Evolutionary conservation across 2,113 vertebrate genomes (phyloP).

Genomic region (Chaetorhynchus papuensis): DNA sequence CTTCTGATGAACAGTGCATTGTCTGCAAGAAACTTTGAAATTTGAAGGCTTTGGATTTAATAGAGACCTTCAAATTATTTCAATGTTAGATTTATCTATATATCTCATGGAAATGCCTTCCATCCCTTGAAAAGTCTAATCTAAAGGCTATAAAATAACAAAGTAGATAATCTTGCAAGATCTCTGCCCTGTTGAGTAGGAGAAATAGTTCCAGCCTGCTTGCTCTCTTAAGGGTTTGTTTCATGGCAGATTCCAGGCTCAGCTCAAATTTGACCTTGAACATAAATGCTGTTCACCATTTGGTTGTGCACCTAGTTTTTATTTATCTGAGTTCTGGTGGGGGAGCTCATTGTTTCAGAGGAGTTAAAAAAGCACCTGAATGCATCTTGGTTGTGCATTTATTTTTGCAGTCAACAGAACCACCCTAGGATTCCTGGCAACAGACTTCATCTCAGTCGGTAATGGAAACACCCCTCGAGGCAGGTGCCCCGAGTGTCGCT

Average conservation of each 20-base stretch:
- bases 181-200: background rate
- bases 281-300: background rate
- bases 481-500: background rate
- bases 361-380: slow-evolving; percentile 4
- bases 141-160: background rate
- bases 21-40: background rate
- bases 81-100: background rate
- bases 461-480: slow-evolving; percentile 34
- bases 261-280: background rate
- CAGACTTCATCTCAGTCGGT: background rate
- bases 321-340: background rate
- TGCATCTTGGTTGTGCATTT: background rate
- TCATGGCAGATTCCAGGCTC: background rate
- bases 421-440: slow-evolving; percentile 15
- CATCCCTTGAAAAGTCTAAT: background rate
- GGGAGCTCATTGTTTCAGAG: background rate
- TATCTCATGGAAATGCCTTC: background rate
- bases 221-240: background rate
- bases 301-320: background rate
- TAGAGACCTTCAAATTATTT: background rate
- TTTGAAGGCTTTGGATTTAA: background rate
- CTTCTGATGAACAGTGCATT: background rate
- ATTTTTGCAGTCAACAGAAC: slow-evolving; percentile 48
- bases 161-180: background rate
- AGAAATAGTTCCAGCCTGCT: background rate